Conservation (phyloP, 2,113 vertebrate species). For the Mustelus asterias region DNA sequence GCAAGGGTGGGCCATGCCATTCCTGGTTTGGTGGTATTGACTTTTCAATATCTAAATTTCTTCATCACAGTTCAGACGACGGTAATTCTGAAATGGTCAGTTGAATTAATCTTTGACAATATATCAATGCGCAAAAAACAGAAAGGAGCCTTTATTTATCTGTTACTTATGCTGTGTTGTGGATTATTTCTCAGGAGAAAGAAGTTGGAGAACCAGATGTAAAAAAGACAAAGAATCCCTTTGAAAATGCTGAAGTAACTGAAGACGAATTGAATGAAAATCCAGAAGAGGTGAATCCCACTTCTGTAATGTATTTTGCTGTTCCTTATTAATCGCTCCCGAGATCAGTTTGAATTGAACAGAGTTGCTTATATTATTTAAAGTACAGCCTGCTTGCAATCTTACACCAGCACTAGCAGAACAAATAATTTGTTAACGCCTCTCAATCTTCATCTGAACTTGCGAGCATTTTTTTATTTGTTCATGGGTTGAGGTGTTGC, state of each 20-base stretch:
- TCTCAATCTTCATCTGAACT: not conserved
- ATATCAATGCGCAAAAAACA: not conserved
- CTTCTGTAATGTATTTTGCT: not conserved
- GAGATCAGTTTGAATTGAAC: not conserved
- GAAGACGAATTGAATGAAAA: conserved; percentile 56
- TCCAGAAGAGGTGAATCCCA: conserved; percentile 67
- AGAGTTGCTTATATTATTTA: not conserved
- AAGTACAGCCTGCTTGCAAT: not conserved
- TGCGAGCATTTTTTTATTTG: not conserved
- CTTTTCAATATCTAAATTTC: not conserved
- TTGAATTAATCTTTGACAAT: not conserved
- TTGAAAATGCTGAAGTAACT: conserved; percentile 43
- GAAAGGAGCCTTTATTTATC: not conserved
- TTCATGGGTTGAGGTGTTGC: not conserved
- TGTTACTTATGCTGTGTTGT: not conserved
- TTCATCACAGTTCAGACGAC: too few species aligned
- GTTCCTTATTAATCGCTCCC: not conserved
- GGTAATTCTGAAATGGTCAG: not conserved
- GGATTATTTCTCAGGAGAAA: conserved; percentile 53
- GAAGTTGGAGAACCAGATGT: conserved; percentile 68
- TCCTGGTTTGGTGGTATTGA: not conserved
- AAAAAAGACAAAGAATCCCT: conserved; percentile 72
- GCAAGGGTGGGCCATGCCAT: not conserved
- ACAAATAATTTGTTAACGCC: not conserved
- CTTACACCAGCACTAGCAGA: not conserved